Percentiles rank a stretch among this genome's conserved stretches.
Evolutionary conservation across 2,888 invertebrate species (phyloP).

Genomic region (Muschampia plurimacula): DNA sequence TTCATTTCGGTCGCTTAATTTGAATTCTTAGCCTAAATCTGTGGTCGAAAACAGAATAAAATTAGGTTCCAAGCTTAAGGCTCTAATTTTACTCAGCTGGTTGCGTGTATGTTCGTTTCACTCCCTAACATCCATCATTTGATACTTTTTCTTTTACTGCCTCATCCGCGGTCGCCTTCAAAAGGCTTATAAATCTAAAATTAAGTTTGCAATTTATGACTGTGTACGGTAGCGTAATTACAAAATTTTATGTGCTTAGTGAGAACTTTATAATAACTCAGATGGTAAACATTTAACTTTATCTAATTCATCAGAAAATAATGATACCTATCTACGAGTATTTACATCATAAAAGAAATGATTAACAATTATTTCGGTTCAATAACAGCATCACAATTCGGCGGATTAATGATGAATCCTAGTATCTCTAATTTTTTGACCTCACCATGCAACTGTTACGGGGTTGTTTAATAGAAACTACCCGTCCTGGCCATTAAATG

Average conservation of each 20-base stretch:
- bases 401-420: too few species aligned
- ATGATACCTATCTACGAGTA: neutral
- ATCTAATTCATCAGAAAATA: neutral
- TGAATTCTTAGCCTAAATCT: neutral
- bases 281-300: neutral
- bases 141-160: conserved; percentile 18
- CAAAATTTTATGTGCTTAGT: neutral
- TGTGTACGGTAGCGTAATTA: neutral
- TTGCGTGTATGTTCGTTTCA: conserved; percentile 10
- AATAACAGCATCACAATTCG: too few species aligned
- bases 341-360: neutral
- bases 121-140: conserved; percentile 24
- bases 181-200: conserved; percentile 7
- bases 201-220: conserved; percentile 18
- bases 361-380: too few species aligned
- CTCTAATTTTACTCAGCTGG: conserved; percentile 8
- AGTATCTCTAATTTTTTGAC: too few species aligned
- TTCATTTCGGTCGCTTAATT: neutral
- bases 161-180: neutral
- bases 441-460: neutral
- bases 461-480: too few species aligned
- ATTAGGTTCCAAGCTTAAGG: conserved; percentile 1
- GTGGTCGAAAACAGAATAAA: neutral
- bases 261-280: neutral
- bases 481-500: too few species aligned